Percentiles rank a stretch among this genome's conserved stretches.
These are phyloP conservation scores for Virgularia gustaviana DNA, from an alignment of 92 coral and sea anemone genomes.

Conservation along the genomic window DNA sequence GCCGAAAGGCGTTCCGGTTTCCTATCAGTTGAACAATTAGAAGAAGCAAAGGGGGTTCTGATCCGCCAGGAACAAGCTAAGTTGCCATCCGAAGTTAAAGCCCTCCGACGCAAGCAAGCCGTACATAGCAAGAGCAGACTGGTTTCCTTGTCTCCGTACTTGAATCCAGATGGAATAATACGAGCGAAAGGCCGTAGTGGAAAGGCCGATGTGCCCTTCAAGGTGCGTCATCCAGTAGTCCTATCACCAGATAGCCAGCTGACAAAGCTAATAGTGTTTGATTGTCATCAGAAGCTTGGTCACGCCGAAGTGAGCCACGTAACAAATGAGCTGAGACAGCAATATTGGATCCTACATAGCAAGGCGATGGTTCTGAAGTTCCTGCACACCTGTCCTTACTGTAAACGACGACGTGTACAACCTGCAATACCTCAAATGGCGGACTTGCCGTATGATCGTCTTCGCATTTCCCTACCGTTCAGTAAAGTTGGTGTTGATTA, in stretches of 20 bases:
- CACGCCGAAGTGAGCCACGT: slow-evolving; percentile 28
- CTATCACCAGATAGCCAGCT: slow-evolving; percentile 38
- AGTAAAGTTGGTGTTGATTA: slow-evolving; percentile 46
- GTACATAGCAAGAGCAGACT: slow-evolving; percentile 29
- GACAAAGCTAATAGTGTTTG: slow-evolving; percentile 25
- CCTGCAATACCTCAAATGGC: slow-evolving; percentile 42
- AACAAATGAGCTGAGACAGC: slow-evolving; percentile 16
- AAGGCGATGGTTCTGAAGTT: slow-evolving; percentile 15
- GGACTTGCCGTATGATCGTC: slow-evolving; percentile 32
- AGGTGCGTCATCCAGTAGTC: slow-evolving; percentile 48
- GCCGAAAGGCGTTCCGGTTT: slow-evolving; percentile 26
- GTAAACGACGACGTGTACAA: slow-evolving; percentile 35
- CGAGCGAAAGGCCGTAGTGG: slow-evolving; percentile 53
- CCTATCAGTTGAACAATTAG: slow-evolving; percentile 36
- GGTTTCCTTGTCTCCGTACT: slow-evolving; percentile 30
- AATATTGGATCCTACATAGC: slow-evolving; percentile 45
- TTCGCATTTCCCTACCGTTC: slow-evolving; percentile 38
- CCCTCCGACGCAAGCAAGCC: neutral
- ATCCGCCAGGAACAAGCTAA: slow-evolving; percentile 33
- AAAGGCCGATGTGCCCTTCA: slow-evolving; percentile 46
- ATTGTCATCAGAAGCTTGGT: slow-evolving; percentile 27
- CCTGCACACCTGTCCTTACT: slow-evolving; percentile 21
- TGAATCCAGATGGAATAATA: slow-evolving; percentile 48
- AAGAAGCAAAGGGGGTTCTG: slow-evolving; percentile 20
- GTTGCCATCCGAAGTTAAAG: slow-evolving; percentile 30